Conservation (phyloP, 2,113 vertebrate species). For the Sinocyclocheilus rhinocerous region DNA sequence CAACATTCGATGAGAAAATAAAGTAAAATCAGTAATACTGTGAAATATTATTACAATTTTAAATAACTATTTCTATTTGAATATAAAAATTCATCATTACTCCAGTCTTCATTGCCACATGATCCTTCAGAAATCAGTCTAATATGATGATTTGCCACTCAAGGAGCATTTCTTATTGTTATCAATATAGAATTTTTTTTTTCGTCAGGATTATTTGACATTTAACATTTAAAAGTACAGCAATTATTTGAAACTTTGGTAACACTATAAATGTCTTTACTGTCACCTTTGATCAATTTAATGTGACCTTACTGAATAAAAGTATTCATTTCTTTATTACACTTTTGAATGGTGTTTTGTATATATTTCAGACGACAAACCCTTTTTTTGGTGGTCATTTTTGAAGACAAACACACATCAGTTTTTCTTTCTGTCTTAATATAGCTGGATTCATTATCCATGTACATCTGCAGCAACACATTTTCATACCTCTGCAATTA, state of each 20-base stretch:
- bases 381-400: background rate
- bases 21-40: background rate
- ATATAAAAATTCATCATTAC: background rate
- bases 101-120: background rate
- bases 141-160: background rate
- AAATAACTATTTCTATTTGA: background rate
- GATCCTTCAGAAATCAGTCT: background rate
- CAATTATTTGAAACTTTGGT: background rate
- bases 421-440: background rate
- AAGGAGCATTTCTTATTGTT: background rate
- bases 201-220: background rate
- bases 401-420: background rate
- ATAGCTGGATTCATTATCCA: background rate
- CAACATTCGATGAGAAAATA: no score
- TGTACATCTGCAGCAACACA: conserved; percentile 10
- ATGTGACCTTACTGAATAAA: no score
- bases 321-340: no score
- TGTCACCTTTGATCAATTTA: background rate
- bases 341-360: no score
- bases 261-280: background rate
- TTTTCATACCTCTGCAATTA: conserved; percentile 21
- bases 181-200: background rate
- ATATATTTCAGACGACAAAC: background rate
- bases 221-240: background rate
- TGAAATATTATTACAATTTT: background rate